Base-by-base conservation (phyloP, 2,113 vertebrate species). In the Varanus komodoensis region DNA sequence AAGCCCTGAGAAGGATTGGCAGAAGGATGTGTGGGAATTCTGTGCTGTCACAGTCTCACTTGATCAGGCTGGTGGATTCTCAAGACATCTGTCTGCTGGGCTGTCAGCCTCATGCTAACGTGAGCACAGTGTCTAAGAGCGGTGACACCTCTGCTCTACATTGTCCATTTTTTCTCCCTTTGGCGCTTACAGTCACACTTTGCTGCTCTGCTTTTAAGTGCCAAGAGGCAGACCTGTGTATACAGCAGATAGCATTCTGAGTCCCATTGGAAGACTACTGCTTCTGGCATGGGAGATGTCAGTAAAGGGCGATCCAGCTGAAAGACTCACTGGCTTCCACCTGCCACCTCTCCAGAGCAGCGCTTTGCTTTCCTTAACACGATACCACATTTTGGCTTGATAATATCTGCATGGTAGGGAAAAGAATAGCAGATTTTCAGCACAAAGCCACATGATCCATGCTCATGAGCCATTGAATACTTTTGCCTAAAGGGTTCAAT, bases 91-190 rank as follows among this genome's bases (percentile, higher is more conserved):
- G 81, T 69, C 34, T 91, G 80, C 61, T 57, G n/a, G 34, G 61
- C 73, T 68, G 44, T 84, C 86, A 88, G 2, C 38, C 34, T 29
- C 38, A 27, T 85, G 68, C 82, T 25, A 52, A 78, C 23, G 69
- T 77, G 82, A 32, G 78, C 74, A 69, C 14, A 29, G 8, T 69
- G 82, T 84, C 80, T 64, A 87, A 69, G n/a, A 84, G 32, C 44
- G 38, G 44, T 91, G 86, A 77, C 80, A 78, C 27, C 32, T 68
- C 21, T 67, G 71, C 52, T 64, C 81, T 67, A 2, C 25, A 52
- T 78, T 78, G 86, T 78, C 81, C 88, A 23, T 4, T 81, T 91
- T 73, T 86, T 8, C 44, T 85, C 82, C 52, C 86, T 27, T 79
- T 71, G 73, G 86, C n/a, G 29, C 80, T 84, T 68, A 67, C 82